Evolutionary conservation across 2,888 invertebrate genomes (phyloP), one percentile per base, ranked within the genome.

Genomic region (Cynaeus angustus): DNA sequence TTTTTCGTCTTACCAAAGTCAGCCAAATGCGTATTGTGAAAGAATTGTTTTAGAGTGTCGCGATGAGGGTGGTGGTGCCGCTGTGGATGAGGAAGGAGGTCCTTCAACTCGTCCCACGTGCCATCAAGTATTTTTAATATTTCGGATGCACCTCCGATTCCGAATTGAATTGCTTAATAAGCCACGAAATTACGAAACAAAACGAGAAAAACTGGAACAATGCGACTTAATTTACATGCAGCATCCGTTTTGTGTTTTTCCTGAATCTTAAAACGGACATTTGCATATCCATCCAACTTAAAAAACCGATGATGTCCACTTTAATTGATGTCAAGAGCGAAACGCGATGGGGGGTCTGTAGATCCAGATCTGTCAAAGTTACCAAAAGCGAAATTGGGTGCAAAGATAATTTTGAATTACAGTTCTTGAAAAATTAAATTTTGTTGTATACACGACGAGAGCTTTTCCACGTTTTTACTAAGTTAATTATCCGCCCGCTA

Each of bases 251-350:
- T 61, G 50, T 61, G 45, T 61, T 70, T 70, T 66, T 66, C 70
- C 70, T 71, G 68, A 55, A 64, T 53, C 48, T 61, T 14, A 41
- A 43, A 62, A 30, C 12, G 16, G 56, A 53, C 55, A 71, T 71
- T 71, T 71, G 71, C 71, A 71, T 71, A 71, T 58, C 71, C n/a
- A 50, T 43, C 53, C 30, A 58, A 8, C 48, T 45, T 55, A 28
- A 56, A 59, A 67, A 67, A 59, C 74, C 76, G 77, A 79, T 74
- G 78, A 78, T 78, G 79, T 79, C 79, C 79, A 78, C 62, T 76
- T 75, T 79, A 78, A 78, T 79, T 79, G 77, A 79, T 78, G 77
- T 77, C 76, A 68, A 72, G 68, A 67, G 64, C 68, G 69, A 68
- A 50, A 12, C 37, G 66, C 67, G 50, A 70, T 73, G 73, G 65